Base-by-base conservation (phyloP, 1,140 invertebrate species). In the Drosophila lacertosa region DNA sequence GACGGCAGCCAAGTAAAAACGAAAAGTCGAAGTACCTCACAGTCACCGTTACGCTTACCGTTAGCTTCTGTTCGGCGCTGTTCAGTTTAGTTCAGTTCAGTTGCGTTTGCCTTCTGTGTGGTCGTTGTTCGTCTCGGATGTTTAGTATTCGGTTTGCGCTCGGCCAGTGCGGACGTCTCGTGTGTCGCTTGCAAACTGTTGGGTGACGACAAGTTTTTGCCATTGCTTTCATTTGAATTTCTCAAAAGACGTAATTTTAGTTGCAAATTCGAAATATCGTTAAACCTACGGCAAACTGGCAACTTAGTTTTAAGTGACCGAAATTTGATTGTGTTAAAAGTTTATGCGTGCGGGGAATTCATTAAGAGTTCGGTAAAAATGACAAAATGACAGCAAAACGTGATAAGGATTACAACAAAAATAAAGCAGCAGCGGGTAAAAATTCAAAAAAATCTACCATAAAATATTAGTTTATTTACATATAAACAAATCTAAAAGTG, bases 351-450 rank as follows among this genome's bases (percentile, higher is more conserved):
- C 51, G 40, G 67, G 44, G 78, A 89, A 78, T 88, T 89, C 83
- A 48, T 76, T 65, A 77, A 40, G 82, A 82, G 70, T 89, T 88
- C 74, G 47, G 82, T 64, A 73, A 89, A 89, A 88, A 89, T 89
- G 88, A 84, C 74, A 90, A 90, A 81, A 90, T 90, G 89, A 90
- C 89, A 89, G 89, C 89, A 89, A 90, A 90, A 90, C 89, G 89
- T 82, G 89, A 90, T 86, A 90, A 90, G 84, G 89, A 90, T 89
- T 90, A 90, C 79, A 75, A 75, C n/a, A 90, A 82, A 88, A 90
- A 86, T 89, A 90, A 90, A 77, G 66, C 89, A 70, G 62, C 86
- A 74, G 55, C 89, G 72, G 89, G 89, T 90, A 90, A 84, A 67
- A 59, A 67, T 22, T 37, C 33, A 58, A 65, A 53, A 18, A 32